Percentiles rank a stretch among this genome's conserved stretches.
Conservation (phyloP, 2,113 vertebrate species). For the Platichthys flesus region DNA sequence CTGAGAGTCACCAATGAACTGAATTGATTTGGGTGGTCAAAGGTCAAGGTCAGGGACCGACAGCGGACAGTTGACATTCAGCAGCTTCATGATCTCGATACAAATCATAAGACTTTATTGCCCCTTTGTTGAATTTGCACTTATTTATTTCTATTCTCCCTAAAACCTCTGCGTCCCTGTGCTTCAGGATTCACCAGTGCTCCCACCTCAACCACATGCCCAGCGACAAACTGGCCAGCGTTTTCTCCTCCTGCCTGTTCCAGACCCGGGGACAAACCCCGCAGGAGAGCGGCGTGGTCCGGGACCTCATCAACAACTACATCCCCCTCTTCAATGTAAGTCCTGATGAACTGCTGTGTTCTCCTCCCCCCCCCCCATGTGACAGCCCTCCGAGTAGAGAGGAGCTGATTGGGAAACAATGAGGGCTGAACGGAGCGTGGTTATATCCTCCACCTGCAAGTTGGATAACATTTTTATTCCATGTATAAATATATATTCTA, state of each 20-base stretch:
- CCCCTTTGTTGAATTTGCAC: slow-evolving; percentile 57
- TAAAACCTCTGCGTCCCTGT: neutral
- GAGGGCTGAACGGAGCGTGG: neutral
- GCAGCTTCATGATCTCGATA: slow-evolving; percentile 52
- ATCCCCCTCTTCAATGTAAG: slow-evolving; percentile 93
- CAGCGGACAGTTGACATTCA: no score
- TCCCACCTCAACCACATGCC: slow-evolving; percentile 93
- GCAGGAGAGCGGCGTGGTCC: slow-evolving; percentile 89
- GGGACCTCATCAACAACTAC: slow-evolving; percentile 93
- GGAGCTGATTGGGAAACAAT: neutral
- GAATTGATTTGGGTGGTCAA: no score
- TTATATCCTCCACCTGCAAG: no score
- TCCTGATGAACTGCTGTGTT: slow-evolving; percentile 29
- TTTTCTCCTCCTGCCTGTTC: slow-evolving; percentile 93
- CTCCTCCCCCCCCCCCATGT: neutral
- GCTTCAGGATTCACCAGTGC: slow-evolving; percentile 91
- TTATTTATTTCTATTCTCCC: neutral
- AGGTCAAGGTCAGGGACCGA: no score
- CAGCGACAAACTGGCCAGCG: slow-evolving; percentile 86
- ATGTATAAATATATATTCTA: no score
- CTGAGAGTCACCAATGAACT: no score
- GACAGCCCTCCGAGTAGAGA: neutral
- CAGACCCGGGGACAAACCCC: slow-evolving; percentile 92
- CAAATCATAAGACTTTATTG: slow-evolving; percentile 57
- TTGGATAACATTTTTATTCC: no score